These are phyloP conservation scores for Drosophila multiciliata DNA, from an alignment of 2,888 invertebrate species.

Conservation along the genomic window DNA sequence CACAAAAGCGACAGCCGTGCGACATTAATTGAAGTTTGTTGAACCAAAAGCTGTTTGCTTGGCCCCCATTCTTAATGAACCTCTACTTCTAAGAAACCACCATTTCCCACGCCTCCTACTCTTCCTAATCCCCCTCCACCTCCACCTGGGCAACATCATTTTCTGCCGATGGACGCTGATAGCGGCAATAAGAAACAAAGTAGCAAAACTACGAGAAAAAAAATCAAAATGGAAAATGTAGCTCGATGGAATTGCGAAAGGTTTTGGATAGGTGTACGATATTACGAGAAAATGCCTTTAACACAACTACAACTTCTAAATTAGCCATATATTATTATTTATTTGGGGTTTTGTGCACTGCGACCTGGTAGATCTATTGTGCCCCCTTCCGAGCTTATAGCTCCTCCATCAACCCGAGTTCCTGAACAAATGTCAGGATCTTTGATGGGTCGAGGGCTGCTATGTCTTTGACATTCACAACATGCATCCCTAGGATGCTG, in stretches of 20 bases:
- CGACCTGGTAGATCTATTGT: too few relatives aligned
- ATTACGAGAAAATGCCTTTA: neutral
- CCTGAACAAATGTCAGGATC: too few relatives aligned
- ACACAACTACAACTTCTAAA: neutral
- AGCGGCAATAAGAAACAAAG: neutral
- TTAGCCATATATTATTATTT: neutral
- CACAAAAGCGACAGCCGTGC: constrained; percentile 64
- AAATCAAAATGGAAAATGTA: neutral
- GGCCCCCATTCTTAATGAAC: constrained; percentile 44
- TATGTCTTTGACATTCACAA: too few relatives aligned
- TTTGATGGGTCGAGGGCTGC: too few relatives aligned
- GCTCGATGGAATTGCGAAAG: neutral
- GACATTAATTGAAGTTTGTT: constrained; percentile 80
- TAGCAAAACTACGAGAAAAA: constrained; percentile 1
- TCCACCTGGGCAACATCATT: constrained; percentile 14
- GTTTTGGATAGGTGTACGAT: neutral
- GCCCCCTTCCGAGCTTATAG: too few relatives aligned
- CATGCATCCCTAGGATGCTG: too few relatives aligned
- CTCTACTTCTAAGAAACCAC: neutral
- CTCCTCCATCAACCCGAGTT: too few relatives aligned
- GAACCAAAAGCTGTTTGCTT: constrained; percentile 76
- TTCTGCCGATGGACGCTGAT: constrained; percentile 25
- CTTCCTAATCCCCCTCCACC: neutral
- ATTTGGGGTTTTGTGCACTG: too few relatives aligned
- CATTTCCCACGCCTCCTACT: neutral